These are phyloP conservation scores for Melopsittacus undulatus DNA, from an alignment of 2,797 vertebrate species.

Conservation along the genomic window DNA sequence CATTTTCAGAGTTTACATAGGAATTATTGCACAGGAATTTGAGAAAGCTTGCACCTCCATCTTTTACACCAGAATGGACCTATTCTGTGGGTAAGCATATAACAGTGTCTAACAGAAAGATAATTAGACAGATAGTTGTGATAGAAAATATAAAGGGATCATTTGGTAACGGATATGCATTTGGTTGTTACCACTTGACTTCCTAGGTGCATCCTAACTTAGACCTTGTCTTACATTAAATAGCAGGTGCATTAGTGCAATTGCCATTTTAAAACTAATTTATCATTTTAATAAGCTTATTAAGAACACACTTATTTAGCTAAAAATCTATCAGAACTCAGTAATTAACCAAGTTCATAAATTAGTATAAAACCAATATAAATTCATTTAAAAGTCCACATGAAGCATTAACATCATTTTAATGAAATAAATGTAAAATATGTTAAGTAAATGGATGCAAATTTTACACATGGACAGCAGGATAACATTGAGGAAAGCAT, in stretches of 20 bases:
- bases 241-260: neutral
- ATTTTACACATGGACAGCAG: neutral
- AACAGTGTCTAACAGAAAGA: neutral
- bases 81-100: constrained; percentile 33
- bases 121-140: neutral
- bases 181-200: neutral
- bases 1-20: constrained; percentile 56
- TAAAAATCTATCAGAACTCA: neutral
- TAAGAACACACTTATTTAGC: neutral
- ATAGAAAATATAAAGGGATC: constrained; percentile 1
- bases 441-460: neutral
- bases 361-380: neutral
- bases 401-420: neutral
- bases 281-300: neutral
- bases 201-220: neutral
- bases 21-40: constrained; percentile 52
- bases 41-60: constrained; percentile 9
- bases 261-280: neutral
- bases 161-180: neutral
- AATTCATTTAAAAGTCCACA: neutral
- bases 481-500: neutral
- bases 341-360: neutral
- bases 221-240: neutral
- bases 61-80: constrained; percentile 8
- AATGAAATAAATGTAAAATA: neutral